Conservation (phyloP, 2,888 invertebrate genomes). For the Ctena decussata region DNA sequence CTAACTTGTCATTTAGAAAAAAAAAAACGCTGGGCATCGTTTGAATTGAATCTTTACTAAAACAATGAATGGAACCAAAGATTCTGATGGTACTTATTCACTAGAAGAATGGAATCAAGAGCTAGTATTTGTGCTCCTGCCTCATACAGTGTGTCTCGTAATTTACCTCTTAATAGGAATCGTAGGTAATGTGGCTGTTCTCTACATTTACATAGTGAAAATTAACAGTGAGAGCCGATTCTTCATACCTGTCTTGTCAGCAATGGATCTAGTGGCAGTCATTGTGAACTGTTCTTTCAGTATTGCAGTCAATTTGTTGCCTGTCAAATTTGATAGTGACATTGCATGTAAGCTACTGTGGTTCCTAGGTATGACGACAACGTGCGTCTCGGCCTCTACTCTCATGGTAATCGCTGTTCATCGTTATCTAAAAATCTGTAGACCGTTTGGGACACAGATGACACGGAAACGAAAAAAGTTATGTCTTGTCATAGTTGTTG, state of each 20-base stretch:
- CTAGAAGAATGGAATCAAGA: background rate
- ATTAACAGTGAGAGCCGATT: background rate
- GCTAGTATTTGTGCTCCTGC: background rate
- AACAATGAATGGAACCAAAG: too few species aligned
- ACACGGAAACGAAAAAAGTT: background rate
- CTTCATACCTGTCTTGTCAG: background rate
- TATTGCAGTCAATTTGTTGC: background rate
- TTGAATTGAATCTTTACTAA: too few species aligned
- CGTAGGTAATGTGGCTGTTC: background rate
- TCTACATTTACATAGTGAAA: background rate
- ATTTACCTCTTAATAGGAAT: background rate
- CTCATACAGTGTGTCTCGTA: background rate
- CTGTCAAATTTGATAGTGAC: background rate
- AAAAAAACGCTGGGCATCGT: too few species aligned
- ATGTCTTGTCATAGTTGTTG: background rate
- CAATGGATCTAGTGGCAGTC: background rate
- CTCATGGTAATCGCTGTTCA: background rate
- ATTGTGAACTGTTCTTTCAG: background rate
- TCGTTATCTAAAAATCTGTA: background rate
- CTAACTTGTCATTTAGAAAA: too few species aligned
- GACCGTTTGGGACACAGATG: background rate
- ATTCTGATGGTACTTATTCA: too few species aligned
- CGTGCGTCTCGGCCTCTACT: background rate
- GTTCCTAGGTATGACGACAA: background rate
- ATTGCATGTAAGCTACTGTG: background rate